A percentile compares a stretch with the other conserved stretches of the same genome.
These are phyloP conservation scores for Scomber colias DNA, from an alignment of 2,113 vertebrate genomes.

Conservation along the genomic window DNA sequence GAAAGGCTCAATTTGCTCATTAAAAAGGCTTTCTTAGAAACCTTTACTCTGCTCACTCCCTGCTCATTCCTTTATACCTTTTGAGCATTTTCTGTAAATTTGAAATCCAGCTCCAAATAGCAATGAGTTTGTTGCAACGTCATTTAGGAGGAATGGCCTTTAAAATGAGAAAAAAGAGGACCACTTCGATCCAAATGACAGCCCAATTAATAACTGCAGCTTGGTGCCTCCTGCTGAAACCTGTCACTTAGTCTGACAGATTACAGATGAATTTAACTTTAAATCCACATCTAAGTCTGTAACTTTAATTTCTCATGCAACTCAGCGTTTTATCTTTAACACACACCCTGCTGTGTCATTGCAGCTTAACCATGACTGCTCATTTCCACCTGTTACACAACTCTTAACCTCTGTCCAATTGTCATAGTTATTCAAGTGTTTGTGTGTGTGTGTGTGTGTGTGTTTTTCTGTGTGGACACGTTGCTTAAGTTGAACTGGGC, in stretches of 20 bases:
- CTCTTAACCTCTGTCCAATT: slow-evolving; percentile 60
- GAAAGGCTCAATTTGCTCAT: neutral
- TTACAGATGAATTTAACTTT: neutral
- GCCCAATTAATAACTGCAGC: neutral
- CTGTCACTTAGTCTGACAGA: neutral
- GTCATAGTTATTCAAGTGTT: neutral
- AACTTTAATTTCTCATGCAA: slow-evolving; percentile 1
- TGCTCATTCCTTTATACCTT: neutral
- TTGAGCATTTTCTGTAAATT: neutral
- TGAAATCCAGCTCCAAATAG: neutral
- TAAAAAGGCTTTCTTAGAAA: too few species aligned
- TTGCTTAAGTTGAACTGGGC: slow-evolving; percentile 19
- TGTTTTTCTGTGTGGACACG: neutral
- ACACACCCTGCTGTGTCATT: slow-evolving; percentile 25
- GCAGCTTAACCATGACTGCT: slow-evolving; percentile 22
- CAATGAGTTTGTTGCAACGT: neutral
- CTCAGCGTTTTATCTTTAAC: neutral
- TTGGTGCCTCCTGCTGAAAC: neutral
- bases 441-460: neutral
- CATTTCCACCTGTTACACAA: slow-evolving; percentile 60
- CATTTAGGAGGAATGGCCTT: neutral
- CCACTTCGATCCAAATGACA: neutral
- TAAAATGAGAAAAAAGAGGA: neutral
- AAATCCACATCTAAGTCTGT: neutral
- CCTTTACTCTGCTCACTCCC: neutral